Conservation (phyloP, 2,113 vertebrate species). For the Condylura cristata region DNA sequence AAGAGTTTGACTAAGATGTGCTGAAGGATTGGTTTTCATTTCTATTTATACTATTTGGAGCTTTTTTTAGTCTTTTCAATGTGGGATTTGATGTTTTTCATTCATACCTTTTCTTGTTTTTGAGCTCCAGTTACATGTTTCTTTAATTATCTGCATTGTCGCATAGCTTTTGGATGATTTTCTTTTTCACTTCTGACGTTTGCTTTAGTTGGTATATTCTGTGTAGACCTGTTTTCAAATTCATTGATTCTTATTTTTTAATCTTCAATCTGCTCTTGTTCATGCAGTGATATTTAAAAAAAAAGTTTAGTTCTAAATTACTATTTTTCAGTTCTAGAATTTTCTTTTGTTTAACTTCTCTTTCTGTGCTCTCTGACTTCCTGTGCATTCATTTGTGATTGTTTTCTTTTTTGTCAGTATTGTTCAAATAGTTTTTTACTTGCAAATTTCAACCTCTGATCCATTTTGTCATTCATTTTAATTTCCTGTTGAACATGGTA, state of each 20-base stretch:
- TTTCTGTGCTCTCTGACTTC: constrained; percentile 19
- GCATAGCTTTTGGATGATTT: background rate
- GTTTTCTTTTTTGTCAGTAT: background rate
- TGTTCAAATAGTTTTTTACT: constrained; percentile 23
- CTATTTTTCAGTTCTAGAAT: constrained; percentile 5
- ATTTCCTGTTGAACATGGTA: background rate
- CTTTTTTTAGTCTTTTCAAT: background rate
- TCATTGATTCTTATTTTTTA: background rate
- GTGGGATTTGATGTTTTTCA: constrained; percentile 13
- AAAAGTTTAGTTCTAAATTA: background rate
- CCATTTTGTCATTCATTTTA: background rate
- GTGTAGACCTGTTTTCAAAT: background rate
- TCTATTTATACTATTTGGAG: background rate
- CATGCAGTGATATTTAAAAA: background rate
- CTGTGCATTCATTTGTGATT: background rate
- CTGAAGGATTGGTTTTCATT: background rate
- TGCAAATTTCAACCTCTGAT: background rate
- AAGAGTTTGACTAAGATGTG: background rate
- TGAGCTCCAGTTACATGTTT: background rate
- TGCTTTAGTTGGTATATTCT: background rate
- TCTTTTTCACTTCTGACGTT: background rate
- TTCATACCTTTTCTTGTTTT: background rate
- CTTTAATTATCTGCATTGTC: background rate
- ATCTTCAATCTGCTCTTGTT: background rate
- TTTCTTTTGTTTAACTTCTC: background rate